Percentiles rank a stretch among this genome's conserved stretches.
These are phyloP conservation scores for Drosophila nebulosa DNA, from an alignment of 1,140 invertebrate genomes.

Conservation along the genomic window DNA sequence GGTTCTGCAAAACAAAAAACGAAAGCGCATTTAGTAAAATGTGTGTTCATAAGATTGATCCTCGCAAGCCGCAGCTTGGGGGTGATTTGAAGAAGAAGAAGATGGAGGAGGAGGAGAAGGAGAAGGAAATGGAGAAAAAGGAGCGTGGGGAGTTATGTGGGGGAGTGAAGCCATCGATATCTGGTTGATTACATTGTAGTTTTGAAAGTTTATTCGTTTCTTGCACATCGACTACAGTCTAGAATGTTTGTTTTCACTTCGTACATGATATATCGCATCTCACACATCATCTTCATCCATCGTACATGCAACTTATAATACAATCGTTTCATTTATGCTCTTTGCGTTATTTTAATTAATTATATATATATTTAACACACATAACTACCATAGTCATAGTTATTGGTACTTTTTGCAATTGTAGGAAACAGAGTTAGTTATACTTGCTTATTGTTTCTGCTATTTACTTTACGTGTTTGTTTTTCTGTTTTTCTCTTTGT, in stretches of 20 bases:
- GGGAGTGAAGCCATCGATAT: not conserved
- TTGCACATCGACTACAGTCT: conserved; percentile 77
- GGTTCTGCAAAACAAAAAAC: conserved; percentile 49
- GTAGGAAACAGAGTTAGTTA: conserved; percentile 77
- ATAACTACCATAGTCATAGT: conserved; percentile 69
- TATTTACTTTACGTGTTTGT: conserved; percentile 42
- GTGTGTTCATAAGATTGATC: not conserved
- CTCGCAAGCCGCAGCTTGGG: too few species aligned
- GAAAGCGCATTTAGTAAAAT: not conserved
- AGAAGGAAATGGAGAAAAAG: not conserved
- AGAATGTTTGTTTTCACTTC: conserved; percentile 43
- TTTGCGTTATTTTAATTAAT: conserved; percentile 68
- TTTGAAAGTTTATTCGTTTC: conserved; percentile 72
- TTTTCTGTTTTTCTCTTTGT: conserved; percentile 26
- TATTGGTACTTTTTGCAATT: conserved; percentile 74
- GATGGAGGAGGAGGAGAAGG: not conserved
- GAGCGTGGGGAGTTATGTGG: not conserved
- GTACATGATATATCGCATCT: conserved; percentile 1
- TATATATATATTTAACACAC: conserved; percentile 67
- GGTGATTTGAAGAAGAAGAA: not conserved
- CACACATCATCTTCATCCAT: conserved; percentile 51
- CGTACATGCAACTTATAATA: conserved; percentile 72
- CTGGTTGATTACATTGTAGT: conserved; percentile 38
- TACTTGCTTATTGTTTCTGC: conserved; percentile 70
- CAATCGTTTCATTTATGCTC: conserved; percentile 69